phyloP scores from a whole-genome alignment of 2,888 invertebrate genomes.

The Eupeodes luniger region DNA sequence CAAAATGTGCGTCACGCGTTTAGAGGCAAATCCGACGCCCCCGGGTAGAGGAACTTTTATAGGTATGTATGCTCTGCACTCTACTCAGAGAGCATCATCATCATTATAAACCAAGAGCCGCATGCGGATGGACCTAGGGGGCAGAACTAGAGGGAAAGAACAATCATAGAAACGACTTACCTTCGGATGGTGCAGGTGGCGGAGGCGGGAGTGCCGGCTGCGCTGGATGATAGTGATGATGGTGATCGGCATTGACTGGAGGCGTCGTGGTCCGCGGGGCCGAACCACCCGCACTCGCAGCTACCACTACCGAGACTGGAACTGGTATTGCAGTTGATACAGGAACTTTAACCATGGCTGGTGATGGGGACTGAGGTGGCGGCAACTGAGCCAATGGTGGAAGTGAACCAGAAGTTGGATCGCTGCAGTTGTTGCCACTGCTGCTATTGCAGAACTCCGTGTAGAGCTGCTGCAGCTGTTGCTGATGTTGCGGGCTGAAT shows the following conservation, averaged over 20 bases:
- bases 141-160: slow-evolving; percentile 26
- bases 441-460: slow-evolving; percentile 79
- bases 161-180: slow-evolving; percentile 73
- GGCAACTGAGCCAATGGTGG: slow-evolving; percentile 69
- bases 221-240: slow-evolving; percentile 71
- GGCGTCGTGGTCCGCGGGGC: slow-evolving; percentile 59
- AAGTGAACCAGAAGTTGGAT: slow-evolving; percentile 57
- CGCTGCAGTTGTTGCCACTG: slow-evolving; percentile 77
- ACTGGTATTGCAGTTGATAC: slow-evolving; percentile 65
- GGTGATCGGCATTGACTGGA: slow-evolving; percentile 60
- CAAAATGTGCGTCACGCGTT: slow-evolving; percentile 67
- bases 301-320: slow-evolving; percentile 59
- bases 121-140: slow-evolving; percentile 9
- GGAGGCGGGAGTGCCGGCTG: slow-evolving; percentile 77
- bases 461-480: slow-evolving; percentile 79
- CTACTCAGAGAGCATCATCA: slow-evolving; percentile 51
- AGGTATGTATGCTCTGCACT: background rate
- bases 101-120: slow-evolving; percentile 20
- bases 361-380: slow-evolving; percentile 68
- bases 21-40: slow-evolving; percentile 54
- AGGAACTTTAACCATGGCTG: slow-evolving; percentile 75
- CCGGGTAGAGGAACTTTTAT: slow-evolving; percentile 16
- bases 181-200: slow-evolving; percentile 60
- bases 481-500: slow-evolving; percentile 77
- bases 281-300: slow-evolving; percentile 64